Percentiles rank a stretch among this genome's conserved stretches.
These are phyloP conservation scores for Netelia virgata DNA, from an alignment of 2,888 invertebrate species.

Conservation along the genomic window DNA sequence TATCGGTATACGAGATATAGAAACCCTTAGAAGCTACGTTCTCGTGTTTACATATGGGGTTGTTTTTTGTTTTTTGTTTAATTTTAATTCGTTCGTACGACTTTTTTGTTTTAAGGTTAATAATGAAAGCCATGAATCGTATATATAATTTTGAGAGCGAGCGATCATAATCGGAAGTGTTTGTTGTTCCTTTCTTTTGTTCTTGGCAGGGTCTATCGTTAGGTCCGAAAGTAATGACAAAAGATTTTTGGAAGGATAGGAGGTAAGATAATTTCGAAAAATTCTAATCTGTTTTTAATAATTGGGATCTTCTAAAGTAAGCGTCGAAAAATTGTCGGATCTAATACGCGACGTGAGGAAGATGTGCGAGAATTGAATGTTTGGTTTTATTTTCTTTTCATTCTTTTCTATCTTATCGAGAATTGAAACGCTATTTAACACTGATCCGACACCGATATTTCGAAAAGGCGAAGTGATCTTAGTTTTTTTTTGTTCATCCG, in stretches of 20 bases:
- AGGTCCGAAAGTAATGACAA: too few relatives aligned
- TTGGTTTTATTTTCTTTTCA: background rate
- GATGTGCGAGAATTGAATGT: conserved; percentile 13
- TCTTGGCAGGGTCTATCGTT: too few relatives aligned
- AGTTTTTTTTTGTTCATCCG: background rate
- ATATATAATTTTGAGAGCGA: conserved; percentile 34
- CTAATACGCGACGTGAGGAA: background rate
- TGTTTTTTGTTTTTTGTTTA: conserved; percentile 12
- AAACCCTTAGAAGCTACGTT: conserved; percentile 62
- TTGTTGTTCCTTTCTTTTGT: background rate
- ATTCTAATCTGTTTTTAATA: background rate
- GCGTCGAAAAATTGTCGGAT: background rate
- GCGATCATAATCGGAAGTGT: conserved; percentile 29
- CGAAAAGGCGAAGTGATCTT: conserved; percentile 38
- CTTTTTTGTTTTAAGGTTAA: conserved; percentile 34
- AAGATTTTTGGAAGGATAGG: background rate
- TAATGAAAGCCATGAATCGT: conserved; percentile 50
- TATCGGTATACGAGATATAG: conserved; percentile 54
- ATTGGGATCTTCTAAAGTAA: background rate
- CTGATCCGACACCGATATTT: conserved; percentile 54
- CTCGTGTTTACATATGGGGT: conserved; percentile 51
- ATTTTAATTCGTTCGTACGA: conserved; percentile 47
- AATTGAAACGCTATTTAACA: conserved; percentile 43
- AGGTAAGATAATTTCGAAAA: background rate
- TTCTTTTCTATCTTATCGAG: conserved; percentile 19